These are phyloP conservation scores for Seira musarum DNA, from an alignment of 2,888 invertebrate species.

Conservation along the genomic window DNA sequence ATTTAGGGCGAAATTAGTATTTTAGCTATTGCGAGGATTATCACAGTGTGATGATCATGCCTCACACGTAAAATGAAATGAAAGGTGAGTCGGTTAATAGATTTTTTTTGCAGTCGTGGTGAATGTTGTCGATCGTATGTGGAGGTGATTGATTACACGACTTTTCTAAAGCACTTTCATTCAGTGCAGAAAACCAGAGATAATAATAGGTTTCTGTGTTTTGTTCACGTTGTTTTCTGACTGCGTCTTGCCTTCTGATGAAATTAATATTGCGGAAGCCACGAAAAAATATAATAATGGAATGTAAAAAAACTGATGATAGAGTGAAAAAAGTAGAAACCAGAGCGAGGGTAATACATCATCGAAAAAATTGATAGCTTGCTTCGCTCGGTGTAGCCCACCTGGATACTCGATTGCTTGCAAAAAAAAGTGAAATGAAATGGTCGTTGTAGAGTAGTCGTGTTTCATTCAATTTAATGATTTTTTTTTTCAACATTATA, in stretches of 20 bases:
- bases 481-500: constrained; percentile 26
- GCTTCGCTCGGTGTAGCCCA: not conserved
- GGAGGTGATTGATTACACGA: constrained; percentile 56
- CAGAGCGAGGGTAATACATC: constrained; percentile 39
- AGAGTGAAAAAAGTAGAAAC: constrained; percentile 15
- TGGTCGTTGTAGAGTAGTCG: constrained; percentile 20
- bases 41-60: constrained; percentile 2
- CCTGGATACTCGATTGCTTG: not conserved
- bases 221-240: constrained; percentile 50
- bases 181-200: constrained; percentile 11
- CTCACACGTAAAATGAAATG: constrained; percentile 23
- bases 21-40: not conserved
- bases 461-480: constrained; percentile 40
- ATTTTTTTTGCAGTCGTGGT: constrained; percentile 43
- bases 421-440: constrained; percentile 23
- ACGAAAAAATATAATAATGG: constrained; percentile 34
- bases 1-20: not conserved
- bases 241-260: constrained; percentile 31
- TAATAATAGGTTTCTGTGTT: constrained; percentile 53
- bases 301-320: constrained; percentile 17
- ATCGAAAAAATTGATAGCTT: constrained; percentile 11
- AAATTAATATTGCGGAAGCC: constrained; percentile 61
- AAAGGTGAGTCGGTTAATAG: constrained; percentile 54
- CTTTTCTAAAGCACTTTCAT: constrained; percentile 24
- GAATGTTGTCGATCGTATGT: constrained; percentile 25